Evolutionary conservation across 2,113 vertebrate genomes (phyloP).

Genomic region (Eonycteris spelaea): DNA sequence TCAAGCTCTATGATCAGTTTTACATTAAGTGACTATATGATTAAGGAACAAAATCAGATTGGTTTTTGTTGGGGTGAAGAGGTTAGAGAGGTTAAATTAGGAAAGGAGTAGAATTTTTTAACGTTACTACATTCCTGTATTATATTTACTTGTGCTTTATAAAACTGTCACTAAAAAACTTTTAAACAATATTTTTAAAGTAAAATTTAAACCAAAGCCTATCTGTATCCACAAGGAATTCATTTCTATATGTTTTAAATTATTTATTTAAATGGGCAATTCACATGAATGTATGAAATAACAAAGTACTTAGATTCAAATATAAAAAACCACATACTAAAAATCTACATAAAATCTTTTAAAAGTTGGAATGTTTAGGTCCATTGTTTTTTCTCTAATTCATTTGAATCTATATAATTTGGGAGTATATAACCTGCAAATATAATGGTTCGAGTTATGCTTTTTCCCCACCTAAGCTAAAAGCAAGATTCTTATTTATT

Average conservation of each 20-base stretch:
- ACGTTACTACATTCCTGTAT: neutral
- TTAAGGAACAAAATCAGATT: neutral
- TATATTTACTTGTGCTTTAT: neutral
- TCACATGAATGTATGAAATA: slow-evolving; percentile 35
- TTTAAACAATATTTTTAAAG: neutral
- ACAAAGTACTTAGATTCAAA: slow-evolving; percentile 41
- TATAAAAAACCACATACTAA: neutral
- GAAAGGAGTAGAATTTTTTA: neutral
- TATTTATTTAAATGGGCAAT: slow-evolving; percentile 25
- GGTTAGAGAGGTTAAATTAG: neutral
- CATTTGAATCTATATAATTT: slow-evolving; percentile 12
- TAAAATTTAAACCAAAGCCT: slow-evolving; percentile 24
- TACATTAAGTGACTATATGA: neutral
- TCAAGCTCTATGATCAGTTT: neutral
- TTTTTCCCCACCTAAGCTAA: slow-evolving; percentile 47
- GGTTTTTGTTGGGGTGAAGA: neutral
- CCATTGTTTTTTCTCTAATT: slow-evolving; percentile 43
- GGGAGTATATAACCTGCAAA: neutral
- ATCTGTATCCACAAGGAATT: neutral
- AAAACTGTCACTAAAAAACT: neutral
- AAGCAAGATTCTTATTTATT: neutral
- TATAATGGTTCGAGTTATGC: neutral
- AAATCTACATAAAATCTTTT: neutral
- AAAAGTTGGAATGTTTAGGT: slow-evolving; percentile 52
- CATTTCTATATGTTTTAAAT: slow-evolving; percentile 33